These are phyloP conservation scores for Cairina moschata DNA, from an alignment of 2,113 vertebrate genomes.

Conservation along the genomic window DNA sequence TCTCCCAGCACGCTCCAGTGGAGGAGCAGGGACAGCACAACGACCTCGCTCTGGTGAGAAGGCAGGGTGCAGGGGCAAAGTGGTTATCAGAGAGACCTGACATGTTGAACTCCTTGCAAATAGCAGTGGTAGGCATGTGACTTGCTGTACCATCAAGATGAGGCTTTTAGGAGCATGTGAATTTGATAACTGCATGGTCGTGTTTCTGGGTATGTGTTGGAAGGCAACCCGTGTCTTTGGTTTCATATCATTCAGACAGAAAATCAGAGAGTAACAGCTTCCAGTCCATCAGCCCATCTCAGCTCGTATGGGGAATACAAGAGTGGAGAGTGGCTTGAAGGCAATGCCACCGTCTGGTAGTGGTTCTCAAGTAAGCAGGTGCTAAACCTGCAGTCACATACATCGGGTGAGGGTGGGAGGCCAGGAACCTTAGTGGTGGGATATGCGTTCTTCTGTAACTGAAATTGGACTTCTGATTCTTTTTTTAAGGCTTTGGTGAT, in stretches of 20 bases:
- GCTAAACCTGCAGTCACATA: background rate
- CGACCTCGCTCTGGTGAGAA: slow-evolving; percentile 92
- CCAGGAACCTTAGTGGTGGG: background rate
- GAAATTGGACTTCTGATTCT: background rate
- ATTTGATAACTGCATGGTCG: background rate
- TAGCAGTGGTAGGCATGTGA: background rate
- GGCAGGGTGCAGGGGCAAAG: background rate
- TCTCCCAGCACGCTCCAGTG: slow-evolving; percentile 95
- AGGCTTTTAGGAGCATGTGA: background rate
- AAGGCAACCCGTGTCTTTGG: background rate
- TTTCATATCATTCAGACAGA: background rate
- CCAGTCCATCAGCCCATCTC: background rate
- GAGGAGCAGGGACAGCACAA: slow-evolving; percentile 94
- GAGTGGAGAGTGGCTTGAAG: background rate
- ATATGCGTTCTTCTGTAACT: background rate
- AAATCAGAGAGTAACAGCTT: background rate
- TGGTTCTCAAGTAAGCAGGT: background rate
- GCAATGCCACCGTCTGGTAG: background rate
- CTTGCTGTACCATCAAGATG: background rate
- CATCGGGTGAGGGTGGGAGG: background rate
- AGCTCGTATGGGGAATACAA: background rate
- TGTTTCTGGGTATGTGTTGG: background rate
- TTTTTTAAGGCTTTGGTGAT: background rate
- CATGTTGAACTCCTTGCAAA: background rate
- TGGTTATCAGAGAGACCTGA: background rate